phyloP scores from a whole-genome alignment of 2,888 invertebrate species.

The Bruchidius siliquastri region DNA sequence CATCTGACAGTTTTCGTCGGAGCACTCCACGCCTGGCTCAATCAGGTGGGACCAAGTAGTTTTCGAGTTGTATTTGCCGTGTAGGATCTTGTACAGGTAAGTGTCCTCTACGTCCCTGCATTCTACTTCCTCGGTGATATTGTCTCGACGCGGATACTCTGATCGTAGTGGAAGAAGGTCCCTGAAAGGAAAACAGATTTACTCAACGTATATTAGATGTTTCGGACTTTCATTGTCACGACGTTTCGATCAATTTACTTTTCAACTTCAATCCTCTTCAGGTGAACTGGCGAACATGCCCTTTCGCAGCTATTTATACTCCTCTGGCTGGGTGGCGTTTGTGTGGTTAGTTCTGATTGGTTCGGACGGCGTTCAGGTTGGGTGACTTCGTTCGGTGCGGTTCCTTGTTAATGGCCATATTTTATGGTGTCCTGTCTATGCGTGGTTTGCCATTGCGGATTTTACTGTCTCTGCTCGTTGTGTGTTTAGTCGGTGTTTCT shows the following conservation, averaged over 20 bases:
- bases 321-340: too few relatives aligned
- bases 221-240: too few relatives aligned
- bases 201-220: too few relatives aligned
- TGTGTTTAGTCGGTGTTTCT: background rate
- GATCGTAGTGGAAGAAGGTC: slow-evolving; percentile 33
- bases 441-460: background rate
- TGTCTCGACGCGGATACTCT: slow-evolving; percentile 34
- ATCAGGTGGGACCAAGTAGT: slow-evolving; percentile 27
- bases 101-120: slow-evolving; percentile 20
- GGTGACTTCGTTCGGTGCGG: too few relatives aligned
- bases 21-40: slow-evolving; percentile 18
- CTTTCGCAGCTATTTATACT: too few relatives aligned
- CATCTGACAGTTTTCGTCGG: slow-evolving; percentile 8
- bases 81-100: slow-evolving; percentile 27
- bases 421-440: background rate
- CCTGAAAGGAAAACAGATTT: slow-evolving; percentile 9
- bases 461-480: background rate
- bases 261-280: too few relatives aligned
- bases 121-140: background rate
- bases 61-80: slow-evolving; percentile 21
- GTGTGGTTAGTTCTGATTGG: too few relatives aligned
- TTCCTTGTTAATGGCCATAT: background rate
- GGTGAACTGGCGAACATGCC: too few relatives aligned
- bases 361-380: too few relatives aligned
- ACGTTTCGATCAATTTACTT: too few relatives aligned